A percentile compares a stretch with the other conserved stretches of the same genome.
These are phyloP conservation scores for Drosophila gaucha DNA, from an alignment of 2,888 invertebrate genomes.

Conservation along the genomic window DNA sequence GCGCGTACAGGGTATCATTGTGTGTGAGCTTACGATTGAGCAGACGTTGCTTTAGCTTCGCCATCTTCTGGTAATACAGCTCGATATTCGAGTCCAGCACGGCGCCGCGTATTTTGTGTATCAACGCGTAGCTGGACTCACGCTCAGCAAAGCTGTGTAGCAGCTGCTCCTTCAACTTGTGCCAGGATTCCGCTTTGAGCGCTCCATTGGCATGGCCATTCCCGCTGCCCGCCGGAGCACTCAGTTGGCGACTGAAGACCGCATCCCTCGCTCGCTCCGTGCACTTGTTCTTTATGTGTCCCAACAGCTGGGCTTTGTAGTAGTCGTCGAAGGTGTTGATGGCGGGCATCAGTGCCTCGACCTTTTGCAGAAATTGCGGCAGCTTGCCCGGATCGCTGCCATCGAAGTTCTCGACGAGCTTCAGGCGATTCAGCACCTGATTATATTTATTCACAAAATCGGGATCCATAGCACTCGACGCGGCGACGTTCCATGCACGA, in stretches of 20 bases:
- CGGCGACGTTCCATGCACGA: conserved; percentile 11
- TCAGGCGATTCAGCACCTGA: conserved; percentile 63
- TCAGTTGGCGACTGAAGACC: conserved; percentile 64
- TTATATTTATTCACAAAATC: conserved; percentile 74
- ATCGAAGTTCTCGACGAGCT: conserved; percentile 69
- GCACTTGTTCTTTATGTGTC: conserved; percentile 71
- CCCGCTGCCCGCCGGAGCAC: conserved; percentile 58
- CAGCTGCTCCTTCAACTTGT: conserved; percentile 66
- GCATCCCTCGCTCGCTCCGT: conserved; percentile 71
- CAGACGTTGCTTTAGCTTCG: conserved; percentile 63
- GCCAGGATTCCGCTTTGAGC: conserved; percentile 59
- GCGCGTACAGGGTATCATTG: conserved; percentile 64
- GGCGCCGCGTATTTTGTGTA: conserved; percentile 64
- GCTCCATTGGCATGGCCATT: conserved; percentile 35
- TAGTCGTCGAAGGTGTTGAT: conserved; percentile 69
- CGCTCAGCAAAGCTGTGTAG: conserved; percentile 66
- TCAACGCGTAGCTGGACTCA: conserved; percentile 65
- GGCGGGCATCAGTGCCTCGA: conserved; percentile 62
- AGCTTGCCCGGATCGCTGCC: conserved; percentile 66
- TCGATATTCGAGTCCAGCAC: conserved; percentile 70
- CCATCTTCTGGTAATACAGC: conserved; percentile 67
- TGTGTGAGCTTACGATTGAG: conserved; percentile 68
- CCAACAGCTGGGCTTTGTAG: conserved; percentile 61
- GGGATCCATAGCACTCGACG: conserved; percentile 55
- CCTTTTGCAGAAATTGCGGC: conserved; percentile 66